phyloP scores from a whole-genome alignment of 2,797 vertebrate genomes.

The Gallinago solitaria region DNA sequence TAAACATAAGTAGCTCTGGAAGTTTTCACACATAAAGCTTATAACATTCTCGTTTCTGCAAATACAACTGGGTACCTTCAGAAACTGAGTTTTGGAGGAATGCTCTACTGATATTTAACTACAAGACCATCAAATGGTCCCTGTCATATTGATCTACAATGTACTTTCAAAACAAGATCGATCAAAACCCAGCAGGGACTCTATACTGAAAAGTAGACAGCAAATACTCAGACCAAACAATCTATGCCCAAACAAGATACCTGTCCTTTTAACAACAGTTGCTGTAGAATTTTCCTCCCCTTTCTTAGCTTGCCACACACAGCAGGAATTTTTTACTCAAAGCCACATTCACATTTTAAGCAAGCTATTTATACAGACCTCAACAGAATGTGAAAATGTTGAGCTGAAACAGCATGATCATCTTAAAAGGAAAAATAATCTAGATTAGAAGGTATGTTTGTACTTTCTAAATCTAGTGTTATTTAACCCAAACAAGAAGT shows the following conservation, averaged over 20 bases:
- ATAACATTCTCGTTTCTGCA: neutral
- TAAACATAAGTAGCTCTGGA: neutral
- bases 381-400: neutral
- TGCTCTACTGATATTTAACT: conserved; percentile 28
- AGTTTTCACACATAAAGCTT: neutral
- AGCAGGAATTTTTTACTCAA: conserved; percentile 45
- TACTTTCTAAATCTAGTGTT: neutral
- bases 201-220: conserved; percentile 46
- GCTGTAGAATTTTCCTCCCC: conserved; percentile 45
- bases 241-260: conserved; percentile 54
- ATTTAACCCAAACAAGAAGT: neutral
- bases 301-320: conserved; percentile 50
- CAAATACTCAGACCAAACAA: conserved; percentile 60
- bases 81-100: conserved; percentile 7
- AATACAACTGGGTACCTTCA: neutral
- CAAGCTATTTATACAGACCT: conserved; percentile 14
- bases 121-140: conserved; percentile 12
- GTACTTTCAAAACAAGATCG: conserved; percentile 63
- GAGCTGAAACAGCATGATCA: neutral
- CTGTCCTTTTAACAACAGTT: conserved; percentile 53
- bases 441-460: neutral
- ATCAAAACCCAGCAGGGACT: conserved; percentile 63
- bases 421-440: conserved; percentile 10
- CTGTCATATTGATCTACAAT: conserved; percentile 60
- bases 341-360: conserved; percentile 36